phyloP scores from a whole-genome alignment of 2,113 vertebrate species.

The Colossoma macropomum region DNA sequence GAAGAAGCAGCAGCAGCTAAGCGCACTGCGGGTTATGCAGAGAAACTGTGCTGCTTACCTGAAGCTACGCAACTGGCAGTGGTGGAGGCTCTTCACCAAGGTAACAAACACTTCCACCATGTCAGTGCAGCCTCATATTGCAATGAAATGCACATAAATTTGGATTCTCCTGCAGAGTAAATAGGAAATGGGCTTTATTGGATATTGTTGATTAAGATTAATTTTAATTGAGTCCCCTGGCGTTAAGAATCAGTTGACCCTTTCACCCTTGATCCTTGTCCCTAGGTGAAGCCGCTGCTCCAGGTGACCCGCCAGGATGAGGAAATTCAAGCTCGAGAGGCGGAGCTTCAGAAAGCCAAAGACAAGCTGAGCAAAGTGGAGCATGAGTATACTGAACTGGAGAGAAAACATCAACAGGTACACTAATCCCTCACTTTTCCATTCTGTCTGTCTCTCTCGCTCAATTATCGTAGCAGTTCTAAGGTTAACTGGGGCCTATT shows the following conservation, averaged over 20 bases:
- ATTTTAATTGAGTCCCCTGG: neutral
- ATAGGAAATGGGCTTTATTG: neutral
- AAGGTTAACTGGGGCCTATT: too few species aligned
- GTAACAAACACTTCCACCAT: slow-evolving; percentile 1
- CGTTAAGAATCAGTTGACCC: slow-evolving; percentile 6
- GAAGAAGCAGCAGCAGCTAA: slow-evolving; percentile 90
- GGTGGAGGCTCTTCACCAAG: slow-evolving; percentile 86
- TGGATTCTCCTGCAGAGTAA: neutral
- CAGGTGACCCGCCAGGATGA: slow-evolving; percentile 92
- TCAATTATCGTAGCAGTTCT: neutral
- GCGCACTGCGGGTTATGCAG: slow-evolving; percentile 88
- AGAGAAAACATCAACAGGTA: slow-evolving; percentile 83
- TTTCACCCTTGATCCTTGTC: slow-evolving; percentile 37
- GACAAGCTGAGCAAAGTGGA: slow-evolving; percentile 82
- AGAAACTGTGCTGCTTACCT: slow-evolving; percentile 92
- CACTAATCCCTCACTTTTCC: neutral
- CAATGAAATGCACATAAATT: neutral
- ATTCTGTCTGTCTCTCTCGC: neutral
- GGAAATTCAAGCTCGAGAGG: slow-evolving; percentile 85
- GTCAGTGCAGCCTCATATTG: neutral
- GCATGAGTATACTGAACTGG: slow-evolving; percentile 79
- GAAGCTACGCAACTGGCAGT: slow-evolving; percentile 92
- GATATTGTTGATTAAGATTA: neutral
- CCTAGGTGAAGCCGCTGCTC: slow-evolving; percentile 89
- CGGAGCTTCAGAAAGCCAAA: slow-evolving; percentile 85